phyloP scores from a whole-genome alignment of 23 tunicate genomes.

The Trididemnum miniatum region DNA sequence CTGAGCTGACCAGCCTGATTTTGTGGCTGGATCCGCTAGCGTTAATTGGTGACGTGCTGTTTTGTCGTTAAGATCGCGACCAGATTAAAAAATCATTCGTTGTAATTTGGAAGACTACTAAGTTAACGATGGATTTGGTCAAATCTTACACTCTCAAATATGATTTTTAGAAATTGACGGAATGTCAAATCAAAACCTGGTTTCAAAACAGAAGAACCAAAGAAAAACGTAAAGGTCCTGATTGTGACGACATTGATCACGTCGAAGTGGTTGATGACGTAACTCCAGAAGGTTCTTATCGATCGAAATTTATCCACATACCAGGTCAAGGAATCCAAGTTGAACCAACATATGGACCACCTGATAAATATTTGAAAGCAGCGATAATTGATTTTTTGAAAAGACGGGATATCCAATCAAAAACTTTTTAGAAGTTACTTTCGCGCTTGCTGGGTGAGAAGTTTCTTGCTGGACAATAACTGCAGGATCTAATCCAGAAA shows the following conservation, averaged over 20 bases:
- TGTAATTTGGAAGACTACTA: too few relatives aligned
- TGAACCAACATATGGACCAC: conserved; percentile 78
- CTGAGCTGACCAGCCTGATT: too few relatives aligned
- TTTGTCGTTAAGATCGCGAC: too few relatives aligned
- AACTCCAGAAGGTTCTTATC: conserved; percentile 7
- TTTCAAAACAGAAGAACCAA: conserved; percentile 92
- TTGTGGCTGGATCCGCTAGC: too few relatives aligned
- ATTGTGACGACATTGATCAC: conserved; percentile 52
- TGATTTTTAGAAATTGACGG: conserved; percentile 82
- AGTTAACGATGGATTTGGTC: too few relatives aligned
- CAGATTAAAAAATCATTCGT: too few relatives aligned
- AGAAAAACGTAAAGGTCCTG: conserved; percentile 76
- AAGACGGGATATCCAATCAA: conserved; percentile 40
- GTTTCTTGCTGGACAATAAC: too few relatives aligned
- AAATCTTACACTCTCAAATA: too few relatives aligned
- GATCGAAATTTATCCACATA: conserved; percentile 28
- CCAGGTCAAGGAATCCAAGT: conserved; percentile 85
- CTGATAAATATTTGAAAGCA: conserved; percentile 67
- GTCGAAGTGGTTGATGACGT: conserved; percentile 27
- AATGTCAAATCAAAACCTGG: conserved; percentile 92
- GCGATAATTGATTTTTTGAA: conserved; percentile 67
- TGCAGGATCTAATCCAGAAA: too few relatives aligned
- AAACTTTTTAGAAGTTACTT: too few relatives aligned
- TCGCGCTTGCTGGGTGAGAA: too few relatives aligned
- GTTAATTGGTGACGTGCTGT: too few relatives aligned